Percentiles rank a stretch among this genome's conserved stretches.
phyloP scores from a whole-genome alignment of 2,113 vertebrate species.

The Paedocypris sp. region DNA sequence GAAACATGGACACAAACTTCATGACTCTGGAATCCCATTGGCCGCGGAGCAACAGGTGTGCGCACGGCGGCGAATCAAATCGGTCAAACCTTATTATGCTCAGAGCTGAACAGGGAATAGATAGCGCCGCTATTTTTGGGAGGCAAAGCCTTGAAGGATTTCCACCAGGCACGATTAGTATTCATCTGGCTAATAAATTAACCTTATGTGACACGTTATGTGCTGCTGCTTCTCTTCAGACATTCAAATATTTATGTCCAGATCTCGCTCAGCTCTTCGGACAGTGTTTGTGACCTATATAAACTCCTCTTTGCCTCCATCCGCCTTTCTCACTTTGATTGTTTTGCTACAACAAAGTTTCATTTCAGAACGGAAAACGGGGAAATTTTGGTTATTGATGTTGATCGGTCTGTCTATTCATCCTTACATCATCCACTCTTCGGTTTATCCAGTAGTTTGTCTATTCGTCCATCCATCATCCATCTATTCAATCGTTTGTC shows the following conservation, averaged over 20 bases:
- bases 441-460: too few species aligned
- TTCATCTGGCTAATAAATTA: constrained; percentile 9
- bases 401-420: too few species aligned
- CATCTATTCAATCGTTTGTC: too few species aligned
- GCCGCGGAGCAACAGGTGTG: neutral
- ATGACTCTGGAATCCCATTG: neutral
- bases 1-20: too few species aligned
- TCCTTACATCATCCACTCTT: too few species aligned
- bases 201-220: neutral
- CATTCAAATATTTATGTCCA: constrained; percentile 12
- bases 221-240: neutral
- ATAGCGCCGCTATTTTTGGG: neutral
- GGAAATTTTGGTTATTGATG: too few species aligned
- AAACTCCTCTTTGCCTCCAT: neutral
- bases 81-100: neutral
- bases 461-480: too few species aligned
- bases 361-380: too few species aligned
- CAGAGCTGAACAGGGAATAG: neutral
- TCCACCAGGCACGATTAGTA: neutral
- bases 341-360: too few species aligned
- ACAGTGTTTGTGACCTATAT: constrained; percentile 11
- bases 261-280: neutral
- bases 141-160: constrained; percentile 3
- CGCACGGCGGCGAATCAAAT: neutral
- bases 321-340: neutral